Base-by-base conservation (phyloP, 30 jellyfish, hydroid and myxozoan species). In the Sanderia malayensis region DNA sequence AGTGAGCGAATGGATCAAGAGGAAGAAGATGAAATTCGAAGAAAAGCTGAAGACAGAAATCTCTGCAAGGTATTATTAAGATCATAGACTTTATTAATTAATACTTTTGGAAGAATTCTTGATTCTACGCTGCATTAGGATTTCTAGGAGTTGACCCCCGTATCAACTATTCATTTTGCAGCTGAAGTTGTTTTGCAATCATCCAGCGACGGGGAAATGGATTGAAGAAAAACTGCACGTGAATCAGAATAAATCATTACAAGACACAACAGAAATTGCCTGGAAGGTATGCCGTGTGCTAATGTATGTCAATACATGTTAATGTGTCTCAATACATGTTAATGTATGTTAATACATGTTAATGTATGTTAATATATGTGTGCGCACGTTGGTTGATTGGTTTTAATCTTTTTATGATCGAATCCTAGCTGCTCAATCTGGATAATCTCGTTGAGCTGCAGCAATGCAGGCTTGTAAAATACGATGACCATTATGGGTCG, bases 261-360 rank as follows among this genome's bases (percentile, higher is more conserved):
- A 49, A 10, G 95, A 88, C 18, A 93, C 93, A n/a, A 87, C 95
- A n/a, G 86, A 71, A 37, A 66, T 23, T 13, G 94, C 94, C 28
- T 87, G 96, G 96, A 66, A 80, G 86, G 96, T 87, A 67, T 1
- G 58, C n/a, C n/a, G n/a, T n/a, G n/a, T n/a, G n/a, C n/a, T n/a
- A n/a, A n/a, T n/a, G n/a, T n/a, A n/a, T n/a, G n/a, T n/a, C n/a
- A n/a, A n/a, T n/a, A n/a, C n/a, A n/a, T n/a, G n/a, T n/a, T n/a
- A n/a, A n/a, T n/a, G n/a, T n/a, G n/a, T n/a, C n/a, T n/a, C n/a
- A n/a, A n/a, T n/a, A n/a, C n/a, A n/a, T n/a, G n/a, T n/a, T n/a
- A n/a, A n/a, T n/a, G n/a, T n/a, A n/a, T n/a, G n/a, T n/a, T n/a
- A n/a, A n/a, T n/a, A n/a, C n/a, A n/a, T n/a, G n/a, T n/a, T n/a